phyloP scores from a whole-genome alignment of 1,140 invertebrate species.

The Heliconius eleuchia region DNA sequence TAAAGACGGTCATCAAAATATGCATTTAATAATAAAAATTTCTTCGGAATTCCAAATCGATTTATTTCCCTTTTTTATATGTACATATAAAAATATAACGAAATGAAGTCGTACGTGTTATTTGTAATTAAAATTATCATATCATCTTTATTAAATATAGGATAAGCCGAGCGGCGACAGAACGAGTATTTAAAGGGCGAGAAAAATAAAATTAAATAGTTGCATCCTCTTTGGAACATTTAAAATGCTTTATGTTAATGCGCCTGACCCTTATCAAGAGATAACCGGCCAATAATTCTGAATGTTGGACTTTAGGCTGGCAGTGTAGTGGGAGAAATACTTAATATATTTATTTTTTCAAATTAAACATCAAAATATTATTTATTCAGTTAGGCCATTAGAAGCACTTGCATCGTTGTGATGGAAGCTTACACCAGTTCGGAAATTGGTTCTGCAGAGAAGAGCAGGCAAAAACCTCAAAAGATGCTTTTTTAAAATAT shows the following conservation, averaged over 20 bases:
- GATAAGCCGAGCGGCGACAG: slow-evolving; percentile 35
- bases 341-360: too few species aligned
- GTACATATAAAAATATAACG: slow-evolving; percentile 1
- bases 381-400: too few species aligned
- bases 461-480: too few species aligned
- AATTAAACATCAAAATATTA: too few species aligned
- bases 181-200: slow-evolving; percentile 36
- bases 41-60: neutral
- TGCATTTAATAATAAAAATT: neutral
- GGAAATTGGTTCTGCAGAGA: too few species aligned
- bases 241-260: slow-evolving; percentile 50
- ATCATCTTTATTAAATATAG: slow-evolving; percentile 36
- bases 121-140: slow-evolving; percentile 31
- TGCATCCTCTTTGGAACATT: slow-evolving; percentile 40
- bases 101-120: slow-evolving; percentile 20
- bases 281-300: slow-evolving; percentile 38
- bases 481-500: too few species aligned
- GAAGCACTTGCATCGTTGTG: too few species aligned
- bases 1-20: neutral
- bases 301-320: slow-evolving; percentile 33
- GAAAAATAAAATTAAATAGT: slow-evolving; percentile 41
- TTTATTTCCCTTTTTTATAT: neutral
- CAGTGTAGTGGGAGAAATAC: slow-evolving; percentile 18
- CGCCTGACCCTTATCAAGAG: slow-evolving; percentile 45
- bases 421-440: too few species aligned